Base-by-base conservation (phyloP, 2,797 vertebrate genomes). In the Enteromius treurensis region DNA sequence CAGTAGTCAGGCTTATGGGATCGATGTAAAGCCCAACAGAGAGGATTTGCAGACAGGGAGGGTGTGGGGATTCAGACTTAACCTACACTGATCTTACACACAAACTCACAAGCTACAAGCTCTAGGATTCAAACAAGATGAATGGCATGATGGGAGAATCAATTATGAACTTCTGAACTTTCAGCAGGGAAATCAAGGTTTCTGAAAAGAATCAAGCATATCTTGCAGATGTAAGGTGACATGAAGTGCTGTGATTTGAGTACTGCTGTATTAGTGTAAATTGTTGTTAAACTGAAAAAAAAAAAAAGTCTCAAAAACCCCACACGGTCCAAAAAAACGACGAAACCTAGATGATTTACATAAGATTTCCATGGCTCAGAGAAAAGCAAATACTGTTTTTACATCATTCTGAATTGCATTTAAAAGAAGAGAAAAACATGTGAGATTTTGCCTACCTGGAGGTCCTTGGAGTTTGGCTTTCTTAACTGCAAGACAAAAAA, bases 381-480 rank as follows among this genome's bases (percentile, higher is more conserved):
- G 7, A 77, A 42, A 62, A 53, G 4, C 58, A 45, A 62, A 73
- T n/a, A 34, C 26, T 62, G 84, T n/a, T 53, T 77, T 77, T 83
- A 65, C 80, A 75, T 82, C 13, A 49, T 74, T 65, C 45, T 60
- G 53, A 49, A 70, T 37, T 32, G 32, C 40, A 14, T 78, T 70
- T 49, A 62, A 26, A 79, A 21, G 21, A 75, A 65, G 32, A 70
- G 13, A 51, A 74, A 47, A 5, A 79, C 19, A 68, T 14, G n/a
- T 51, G 4, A 23, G 23, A 23, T 45, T 34, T 55, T 4, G 81
- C 93, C 93, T 88, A 95, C 95, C 94, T 85, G 87, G 80, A 82
- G 90, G 77, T 81, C 95, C 93, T 55, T 93, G 92, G 34, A 96
- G 93, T 71, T 94, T 95, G 88, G 95, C 95, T 90, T 95, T 96